Evolutionary conservation across 2,888 invertebrate species (phyloP).

Genomic region (Drosophila flavopinicola): DNA sequence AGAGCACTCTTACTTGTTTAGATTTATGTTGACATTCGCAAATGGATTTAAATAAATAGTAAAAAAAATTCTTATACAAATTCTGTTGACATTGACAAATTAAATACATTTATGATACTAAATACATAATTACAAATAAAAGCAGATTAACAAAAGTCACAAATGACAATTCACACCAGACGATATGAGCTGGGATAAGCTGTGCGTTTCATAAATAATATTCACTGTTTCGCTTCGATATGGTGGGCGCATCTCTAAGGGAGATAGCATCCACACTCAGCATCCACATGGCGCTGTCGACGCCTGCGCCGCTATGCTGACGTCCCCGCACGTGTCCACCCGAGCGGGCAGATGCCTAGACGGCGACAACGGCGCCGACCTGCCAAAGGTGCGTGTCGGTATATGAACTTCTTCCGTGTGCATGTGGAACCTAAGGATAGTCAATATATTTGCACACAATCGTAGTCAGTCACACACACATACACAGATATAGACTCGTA

Average conservation of each 20-base stretch:
- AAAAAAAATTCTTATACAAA: too few species aligned
- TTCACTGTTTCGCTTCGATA: too few species aligned
- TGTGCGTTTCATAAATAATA: too few species aligned
- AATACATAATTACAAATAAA: too few species aligned
- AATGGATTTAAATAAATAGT: too few species aligned
- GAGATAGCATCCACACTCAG: constrained; percentile 44
- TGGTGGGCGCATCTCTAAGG: constrained; percentile 28
- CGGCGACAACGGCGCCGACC: constrained; percentile 26
- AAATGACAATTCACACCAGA: too few species aligned
- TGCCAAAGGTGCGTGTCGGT: constrained; percentile 42
- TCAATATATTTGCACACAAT: constrained; percentile 16
- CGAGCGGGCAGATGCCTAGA: constrained; percentile 1
- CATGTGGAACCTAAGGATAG: constrained; percentile 51
- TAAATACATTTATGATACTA: too few species aligned
- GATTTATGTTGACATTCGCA: too few species aligned
- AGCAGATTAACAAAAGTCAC: too few species aligned
- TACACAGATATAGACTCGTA: background rate
- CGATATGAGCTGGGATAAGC: too few species aligned
- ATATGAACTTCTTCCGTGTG: constrained; percentile 25
- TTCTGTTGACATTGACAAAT: too few species aligned
- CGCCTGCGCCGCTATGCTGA: constrained; percentile 45
- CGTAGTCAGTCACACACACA: constrained; percentile 4
- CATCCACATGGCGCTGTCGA: constrained; percentile 23
- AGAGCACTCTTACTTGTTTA: too few species aligned
- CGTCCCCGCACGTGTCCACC: constrained; percentile 18